A percentile compares a stretch with the other conserved stretches of the same genome.
phyloP scores from a whole-genome alignment of 64 coral and sea anemone species.

The Cladopsammia gracilis region DNA sequence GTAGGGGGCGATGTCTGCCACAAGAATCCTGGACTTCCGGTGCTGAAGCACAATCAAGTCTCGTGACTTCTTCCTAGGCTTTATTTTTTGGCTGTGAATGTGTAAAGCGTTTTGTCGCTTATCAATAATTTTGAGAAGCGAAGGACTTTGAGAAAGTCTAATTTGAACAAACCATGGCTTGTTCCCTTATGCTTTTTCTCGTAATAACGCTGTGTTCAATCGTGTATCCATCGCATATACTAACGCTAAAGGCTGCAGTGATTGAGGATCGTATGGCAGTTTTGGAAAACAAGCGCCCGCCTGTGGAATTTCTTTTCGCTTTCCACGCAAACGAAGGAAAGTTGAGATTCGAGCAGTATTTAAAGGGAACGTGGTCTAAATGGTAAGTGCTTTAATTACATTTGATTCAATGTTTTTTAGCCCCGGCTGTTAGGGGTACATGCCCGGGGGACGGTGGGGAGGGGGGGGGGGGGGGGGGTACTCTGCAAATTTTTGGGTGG shows the following conservation, averaged over 20 bases:
- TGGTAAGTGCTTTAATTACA: constrained; percentile 67
- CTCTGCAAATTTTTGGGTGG: no score
- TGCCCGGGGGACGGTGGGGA: no score
- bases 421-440: no score
- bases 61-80: no score
- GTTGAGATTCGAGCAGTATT: constrained; percentile 69
- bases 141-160: no score
- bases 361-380: constrained; percentile 45
- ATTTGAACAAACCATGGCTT: neutral
- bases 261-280: constrained; percentile 82
- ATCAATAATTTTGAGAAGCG: no score
- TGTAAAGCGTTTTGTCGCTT: no score
- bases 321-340: constrained; percentile 71
- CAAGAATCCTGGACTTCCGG: neutral
- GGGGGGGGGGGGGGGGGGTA: no score
- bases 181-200: neutral
- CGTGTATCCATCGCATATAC: neutral
- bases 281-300: constrained; percentile 48
- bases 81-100: neutral
- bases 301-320: constrained; percentile 61
- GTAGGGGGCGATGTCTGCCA: neutral
- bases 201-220: neutral
- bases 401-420: neutral
- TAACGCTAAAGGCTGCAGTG: neutral
- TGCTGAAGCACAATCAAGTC: neutral